Evolutionary conservation across 2,888 invertebrate species (phyloP).

Genomic region (Onchidella celtica): DNA sequence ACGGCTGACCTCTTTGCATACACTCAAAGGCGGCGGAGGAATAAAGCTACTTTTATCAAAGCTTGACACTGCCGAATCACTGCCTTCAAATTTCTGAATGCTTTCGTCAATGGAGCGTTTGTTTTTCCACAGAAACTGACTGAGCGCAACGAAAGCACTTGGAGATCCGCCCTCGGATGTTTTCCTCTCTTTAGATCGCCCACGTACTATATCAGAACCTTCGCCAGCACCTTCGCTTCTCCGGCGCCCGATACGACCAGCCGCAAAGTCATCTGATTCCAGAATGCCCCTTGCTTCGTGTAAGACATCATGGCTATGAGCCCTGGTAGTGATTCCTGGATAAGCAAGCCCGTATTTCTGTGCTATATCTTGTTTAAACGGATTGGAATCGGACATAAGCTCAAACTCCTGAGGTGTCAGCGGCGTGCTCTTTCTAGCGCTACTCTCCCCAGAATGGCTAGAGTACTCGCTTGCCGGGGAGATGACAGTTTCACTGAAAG

Average conservation of each 20-base stretch:
- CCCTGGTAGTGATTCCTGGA: not conserved
- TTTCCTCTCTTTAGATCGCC: not conserved
- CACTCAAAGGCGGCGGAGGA: not conserved
- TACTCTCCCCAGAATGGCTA: not conserved
- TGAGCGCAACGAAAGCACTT: not conserved
- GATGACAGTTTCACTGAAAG: not conserved
- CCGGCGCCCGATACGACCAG: not conserved
- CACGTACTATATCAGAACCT: not conserved
- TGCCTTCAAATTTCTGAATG: slow-evolving; percentile 9
- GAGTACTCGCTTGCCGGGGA: not conserved
- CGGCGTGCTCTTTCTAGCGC: slow-evolving; percentile 1
- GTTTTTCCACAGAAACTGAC: slow-evolving; percentile 20
- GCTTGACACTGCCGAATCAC: not conserved
- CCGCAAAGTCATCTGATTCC: not conserved
- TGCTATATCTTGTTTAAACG: slow-evolving; percentile 45
- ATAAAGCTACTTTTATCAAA: not conserved
- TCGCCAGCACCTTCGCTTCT: not conserved
- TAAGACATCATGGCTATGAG: not conserved
- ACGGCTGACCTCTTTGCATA: not conserved
- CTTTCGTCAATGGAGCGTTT: slow-evolving; percentile 29
- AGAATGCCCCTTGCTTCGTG: not conserved
- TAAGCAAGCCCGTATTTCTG: slow-evolving; percentile 33
- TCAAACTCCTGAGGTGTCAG: slow-evolving; percentile 33
- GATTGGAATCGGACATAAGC: slow-evolving; percentile 27
- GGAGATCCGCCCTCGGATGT: not conserved